These are phyloP conservation scores for Corythoichthys intestinalis DNA, from an alignment of 2,113 vertebrate species.

Conservation along the genomic window DNA sequence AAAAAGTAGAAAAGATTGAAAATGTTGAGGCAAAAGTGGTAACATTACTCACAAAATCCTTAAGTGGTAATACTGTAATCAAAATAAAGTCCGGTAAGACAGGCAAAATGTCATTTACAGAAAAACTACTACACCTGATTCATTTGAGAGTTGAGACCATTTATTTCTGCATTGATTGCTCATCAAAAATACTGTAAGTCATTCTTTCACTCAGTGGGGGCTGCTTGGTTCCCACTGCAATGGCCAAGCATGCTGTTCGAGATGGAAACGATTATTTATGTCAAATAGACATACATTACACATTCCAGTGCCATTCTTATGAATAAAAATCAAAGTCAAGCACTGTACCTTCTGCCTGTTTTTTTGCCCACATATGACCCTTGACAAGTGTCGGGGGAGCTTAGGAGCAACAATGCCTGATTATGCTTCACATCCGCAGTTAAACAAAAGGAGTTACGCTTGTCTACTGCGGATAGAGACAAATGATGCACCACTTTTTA, in stretches of 20 bases:
- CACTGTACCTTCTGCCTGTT: neutral
- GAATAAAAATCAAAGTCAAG: neutral
- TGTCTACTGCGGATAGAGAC: neutral
- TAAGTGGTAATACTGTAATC: neutral
- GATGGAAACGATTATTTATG: too few species aligned
- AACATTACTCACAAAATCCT: neutral
- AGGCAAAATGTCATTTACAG: too few species aligned
- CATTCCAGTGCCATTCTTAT: neutral
- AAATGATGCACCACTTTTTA: conserved; percentile 2
- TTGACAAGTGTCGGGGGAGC: neutral
- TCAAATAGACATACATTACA: too few species aligned
- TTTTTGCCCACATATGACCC: neutral
- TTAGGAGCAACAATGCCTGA: neutral
- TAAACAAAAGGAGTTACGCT: neutral
- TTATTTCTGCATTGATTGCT: too few species aligned
- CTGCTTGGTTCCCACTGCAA: too few species aligned
- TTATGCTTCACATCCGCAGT: neutral
- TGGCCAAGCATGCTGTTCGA: too few species aligned
- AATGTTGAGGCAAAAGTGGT: neutral
- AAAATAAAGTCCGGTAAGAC: too few species aligned
- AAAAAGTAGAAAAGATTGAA: neutral
- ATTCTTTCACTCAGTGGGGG: too few species aligned
- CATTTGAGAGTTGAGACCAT: too few species aligned
- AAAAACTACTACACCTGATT: too few species aligned
- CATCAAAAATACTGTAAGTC: too few species aligned